phyloP scores from a whole-genome alignment of 23 tunicate genomes.

The Halocynthia aurantium region DNA sequence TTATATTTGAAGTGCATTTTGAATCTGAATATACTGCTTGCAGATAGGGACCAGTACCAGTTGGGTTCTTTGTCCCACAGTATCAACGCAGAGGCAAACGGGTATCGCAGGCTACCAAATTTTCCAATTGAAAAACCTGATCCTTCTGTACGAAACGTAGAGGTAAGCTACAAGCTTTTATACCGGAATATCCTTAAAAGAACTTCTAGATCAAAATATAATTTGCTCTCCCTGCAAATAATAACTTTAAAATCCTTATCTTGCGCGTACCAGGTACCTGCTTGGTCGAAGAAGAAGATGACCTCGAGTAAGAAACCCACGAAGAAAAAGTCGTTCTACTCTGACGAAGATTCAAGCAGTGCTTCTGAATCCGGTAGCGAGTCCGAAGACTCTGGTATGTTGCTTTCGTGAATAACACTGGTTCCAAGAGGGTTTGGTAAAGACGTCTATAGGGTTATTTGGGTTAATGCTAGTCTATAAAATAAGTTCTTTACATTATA shows the following conservation, averaged over 20 bases:
- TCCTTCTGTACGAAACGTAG: slow-evolving; percentile 69
- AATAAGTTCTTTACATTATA: no score
- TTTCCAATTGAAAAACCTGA: slow-evolving; percentile 78
- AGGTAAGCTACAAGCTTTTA: slow-evolving; percentile 20
- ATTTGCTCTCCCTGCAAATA: background rate
- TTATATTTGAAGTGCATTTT: no score
- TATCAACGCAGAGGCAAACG: slow-evolving; percentile 76
- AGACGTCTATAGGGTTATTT: no score
- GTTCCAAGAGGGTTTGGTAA: no score
- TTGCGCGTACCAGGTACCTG: slow-evolving; percentile 1
- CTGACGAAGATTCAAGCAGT: slow-evolving; percentile 51
- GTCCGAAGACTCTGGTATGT: slow-evolving; percentile 40
- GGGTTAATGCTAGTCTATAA: no score
- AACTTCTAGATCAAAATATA: background rate
- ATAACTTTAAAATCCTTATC: background rate
- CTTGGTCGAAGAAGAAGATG: slow-evolving; percentile 10
- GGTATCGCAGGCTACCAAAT: slow-evolving; percentile 83
- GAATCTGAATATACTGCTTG: background rate
- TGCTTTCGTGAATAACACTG: no score
- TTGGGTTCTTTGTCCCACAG: slow-evolving; percentile 94
- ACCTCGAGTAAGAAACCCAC: slow-evolving; percentile 2
- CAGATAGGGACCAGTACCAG: slow-evolving; percentile 78
- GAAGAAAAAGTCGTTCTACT: slow-evolving; percentile 75
- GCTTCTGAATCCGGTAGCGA: slow-evolving; percentile 26
- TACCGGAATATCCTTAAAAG: no score